Evolutionary conservation across 2,888 invertebrate species (phyloP), one percentile per base, ranked within the genome.

Genomic region (Dascillus cervinus): DNA sequence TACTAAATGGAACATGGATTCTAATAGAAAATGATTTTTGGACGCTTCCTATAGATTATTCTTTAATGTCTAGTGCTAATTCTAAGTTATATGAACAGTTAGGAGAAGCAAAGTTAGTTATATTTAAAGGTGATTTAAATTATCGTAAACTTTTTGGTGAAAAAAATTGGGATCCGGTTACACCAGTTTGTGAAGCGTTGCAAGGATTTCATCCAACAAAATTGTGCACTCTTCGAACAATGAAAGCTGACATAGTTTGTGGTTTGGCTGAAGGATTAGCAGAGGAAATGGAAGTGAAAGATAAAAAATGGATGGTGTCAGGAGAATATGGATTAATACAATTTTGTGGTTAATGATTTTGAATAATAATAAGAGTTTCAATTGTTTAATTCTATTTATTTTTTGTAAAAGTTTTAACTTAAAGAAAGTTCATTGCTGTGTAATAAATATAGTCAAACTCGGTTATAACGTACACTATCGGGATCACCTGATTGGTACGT

Each of bases 101-200:
- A 2, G 69, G 75, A 3, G 64, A 76, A 46, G 74, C 88, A 0
- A 70, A 75, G 42, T 65, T 86, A 1, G 54, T 87, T 0, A 70
- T 96, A 49, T 89, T 95, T 60, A 96, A 96, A 63, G 84, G 96
- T 0, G 97, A 98, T 62, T 71, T 98, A 5, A 97, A 97, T 67
- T 97, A 96, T 60, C 70, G 98, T 22, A 98, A 98, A 65, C 65
- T 98, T 31, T 66, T 91, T 22, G 87, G 85, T 0, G 98, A 98
- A 55, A 73, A 75, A 34, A 82, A 85, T 43, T 94, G 92, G 82
- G 72, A 75, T 17, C 73, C 75, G 1, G 72, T 73, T 0, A 78
- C 80, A 2, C 57, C 73, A 0, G 84, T 92, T 47, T 66, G 69
- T 11, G 56, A 64, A 2, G 75, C 81, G 1, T 56, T 92, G 9